Percentiles rank a stretch among this genome's conserved stretches.
Conservation (phyloP, 2,888 invertebrate species). For the Halocaridina rubra region DNA sequence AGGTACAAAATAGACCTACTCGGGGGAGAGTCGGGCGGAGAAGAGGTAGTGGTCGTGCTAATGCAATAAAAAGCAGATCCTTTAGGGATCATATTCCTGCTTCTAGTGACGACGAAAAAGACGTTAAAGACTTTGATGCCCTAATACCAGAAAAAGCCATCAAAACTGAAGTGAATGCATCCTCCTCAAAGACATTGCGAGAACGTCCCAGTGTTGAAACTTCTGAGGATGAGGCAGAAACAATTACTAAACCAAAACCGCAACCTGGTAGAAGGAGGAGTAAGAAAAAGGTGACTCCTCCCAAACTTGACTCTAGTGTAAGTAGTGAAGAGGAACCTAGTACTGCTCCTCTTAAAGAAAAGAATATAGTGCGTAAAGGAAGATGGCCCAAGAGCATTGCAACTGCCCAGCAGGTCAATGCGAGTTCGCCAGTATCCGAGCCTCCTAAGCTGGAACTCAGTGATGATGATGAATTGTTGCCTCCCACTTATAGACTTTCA, state of each 20-base stretch:
- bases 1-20: not conserved
- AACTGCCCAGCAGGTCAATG: not conserved
- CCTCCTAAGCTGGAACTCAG: conserved; percentile 50
- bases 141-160: conserved; percentile 33
- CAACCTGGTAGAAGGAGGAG: conserved; percentile 27
- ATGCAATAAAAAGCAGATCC: conserved; percentile 23
- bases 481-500: conserved; percentile 61
- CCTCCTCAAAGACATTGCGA: conserved; percentile 31
- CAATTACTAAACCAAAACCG: conserved; percentile 29
- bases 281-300: conserved; percentile 43
- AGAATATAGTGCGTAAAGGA: conserved; percentile 22
- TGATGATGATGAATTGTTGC: conserved; percentile 61
- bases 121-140: conserved; percentile 51
- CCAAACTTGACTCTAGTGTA: conserved; percentile 45
- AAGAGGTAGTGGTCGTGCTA: conserved; percentile 34
- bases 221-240: conserved; percentile 54
- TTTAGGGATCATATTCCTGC: conserved; percentile 2
- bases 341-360: conserved; percentile 1
- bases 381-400: conserved; percentile 20
- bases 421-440: conserved; percentile 16
- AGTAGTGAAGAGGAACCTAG: conserved; percentile 49
- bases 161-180: conserved; percentile 36
- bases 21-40: conserved; percentile 24
- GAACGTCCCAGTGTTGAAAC: conserved; percentile 33
- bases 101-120: conserved; percentile 33